phyloP scores from a whole-genome alignment of 92 coral and sea anemone species.

The Parazoanthus swiftii region DNA sequence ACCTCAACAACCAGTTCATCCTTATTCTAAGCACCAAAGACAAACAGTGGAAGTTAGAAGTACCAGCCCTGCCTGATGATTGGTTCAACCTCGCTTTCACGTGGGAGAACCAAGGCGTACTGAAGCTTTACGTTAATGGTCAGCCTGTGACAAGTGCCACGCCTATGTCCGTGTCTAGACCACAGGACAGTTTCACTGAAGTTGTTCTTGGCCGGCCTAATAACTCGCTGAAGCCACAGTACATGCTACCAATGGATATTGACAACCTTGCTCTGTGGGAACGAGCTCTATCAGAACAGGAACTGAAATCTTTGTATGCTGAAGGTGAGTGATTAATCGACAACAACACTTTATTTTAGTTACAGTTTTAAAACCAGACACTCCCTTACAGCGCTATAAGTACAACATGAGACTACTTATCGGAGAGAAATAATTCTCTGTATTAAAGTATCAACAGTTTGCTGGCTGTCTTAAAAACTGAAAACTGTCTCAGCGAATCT shows the following conservation, averaged over 20 bases:
- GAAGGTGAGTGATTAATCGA: conserved; percentile 1
- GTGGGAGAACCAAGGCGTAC: conserved; percentile 64
- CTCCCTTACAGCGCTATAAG: too few relatives aligned
- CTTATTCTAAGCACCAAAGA: conserved; percentile 71
- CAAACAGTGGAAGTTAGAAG: conserved; percentile 79
- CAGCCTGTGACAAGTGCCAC: conserved; percentile 55
- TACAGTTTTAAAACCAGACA: too few relatives aligned
- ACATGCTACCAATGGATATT: conserved; percentile 64
- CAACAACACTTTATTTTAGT: too few relatives aligned
- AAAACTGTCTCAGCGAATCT: too few relatives aligned
- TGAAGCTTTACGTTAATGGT: conserved; percentile 77
- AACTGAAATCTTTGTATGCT: conserved; percentile 41
- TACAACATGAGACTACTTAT: too few relatives aligned
- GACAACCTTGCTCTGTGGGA: conserved; percentile 76
- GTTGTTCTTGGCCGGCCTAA: conserved; percentile 81
- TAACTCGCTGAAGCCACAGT: conserved; percentile 63
- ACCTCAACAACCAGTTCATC: conserved; percentile 63
- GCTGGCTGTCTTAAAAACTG: neutral
- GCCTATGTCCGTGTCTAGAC: conserved; percentile 59
- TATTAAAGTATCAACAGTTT: neutral
- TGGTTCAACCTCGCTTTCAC: conserved; percentile 94
- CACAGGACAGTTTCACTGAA: conserved; percentile 65
- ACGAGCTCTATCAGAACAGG: conserved; percentile 62
- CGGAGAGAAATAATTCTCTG: neutral
- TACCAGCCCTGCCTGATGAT: conserved; percentile 67